phyloP scores from a whole-genome alignment of 2,113 vertebrate genomes.

The Cephalopterus ornatus region DNA sequence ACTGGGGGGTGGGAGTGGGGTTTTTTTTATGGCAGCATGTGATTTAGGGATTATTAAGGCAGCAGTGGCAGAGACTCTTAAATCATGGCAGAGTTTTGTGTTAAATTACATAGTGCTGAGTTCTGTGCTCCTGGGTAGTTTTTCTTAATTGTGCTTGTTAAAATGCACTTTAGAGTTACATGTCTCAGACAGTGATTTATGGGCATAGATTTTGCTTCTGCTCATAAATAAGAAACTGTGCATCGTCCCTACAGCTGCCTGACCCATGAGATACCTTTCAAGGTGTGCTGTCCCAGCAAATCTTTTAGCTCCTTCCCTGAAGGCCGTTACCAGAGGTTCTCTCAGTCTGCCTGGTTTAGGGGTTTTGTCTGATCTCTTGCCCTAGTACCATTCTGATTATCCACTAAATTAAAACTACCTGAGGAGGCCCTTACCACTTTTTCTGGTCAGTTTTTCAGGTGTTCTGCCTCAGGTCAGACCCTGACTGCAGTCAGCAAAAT shows the following conservation, averaged over 20 bases:
- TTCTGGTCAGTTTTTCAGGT: background rate
- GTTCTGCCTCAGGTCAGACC: background rate
- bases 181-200: background rate
- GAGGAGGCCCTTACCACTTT: background rate
- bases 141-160: conserved; percentile 62
- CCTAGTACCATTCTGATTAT: background rate
- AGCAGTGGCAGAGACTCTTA: conserved; percentile 30
- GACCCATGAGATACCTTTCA: background rate
- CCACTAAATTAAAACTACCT: background rate
- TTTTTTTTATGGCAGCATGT: conserved; percentile 1
- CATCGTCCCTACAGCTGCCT: background rate
- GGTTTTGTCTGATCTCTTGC: background rate
- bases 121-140: conserved; percentile 25
- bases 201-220: background rate
- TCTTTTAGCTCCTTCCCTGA: background rate
- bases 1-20: background rate
- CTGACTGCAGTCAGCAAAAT: background rate
- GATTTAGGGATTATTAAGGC: conserved; percentile 48
- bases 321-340: background rate
- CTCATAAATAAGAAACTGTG: background rate
- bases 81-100: conserved; percentile 52
- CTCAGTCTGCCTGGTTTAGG: background rate
- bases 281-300: background rate
- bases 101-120: conserved; percentile 27
- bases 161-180: conserved; percentile 25